Percentiles rank a stretch among this genome's conserved stretches.
Evolutionary conservation across 2,797 vertebrate genomes (phyloP).

Genomic region (Macrochelys suwanniensis): DNA sequence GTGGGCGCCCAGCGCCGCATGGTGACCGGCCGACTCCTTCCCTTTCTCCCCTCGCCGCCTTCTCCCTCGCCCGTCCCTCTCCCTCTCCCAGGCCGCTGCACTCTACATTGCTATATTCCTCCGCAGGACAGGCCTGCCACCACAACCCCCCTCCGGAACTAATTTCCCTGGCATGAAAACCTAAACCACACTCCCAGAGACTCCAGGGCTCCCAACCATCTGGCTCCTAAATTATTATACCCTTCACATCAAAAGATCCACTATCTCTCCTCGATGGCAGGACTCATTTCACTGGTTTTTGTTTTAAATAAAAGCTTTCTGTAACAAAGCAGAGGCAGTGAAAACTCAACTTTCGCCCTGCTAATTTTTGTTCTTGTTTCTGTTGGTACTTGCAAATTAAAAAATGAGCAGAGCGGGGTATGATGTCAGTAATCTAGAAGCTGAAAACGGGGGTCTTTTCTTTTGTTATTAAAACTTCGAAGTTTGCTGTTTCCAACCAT

Average conservation of each 20-base stretch:
- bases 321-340: not conserved
- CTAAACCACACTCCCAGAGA: not conserved
- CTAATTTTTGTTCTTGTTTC: not conserved
- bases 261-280: not conserved
- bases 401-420: not conserved
- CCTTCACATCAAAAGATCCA: not conserved
- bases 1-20: not conserved
- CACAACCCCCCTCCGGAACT: slow-evolving; percentile 79
- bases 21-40: not conserved
- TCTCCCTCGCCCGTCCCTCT: not conserved
- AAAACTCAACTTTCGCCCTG: not conserved
- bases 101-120: slow-evolving; percentile 74
- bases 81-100: not conserved
- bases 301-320: too few species aligned
- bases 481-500: not conserved
- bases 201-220: not conserved
- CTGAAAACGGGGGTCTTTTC: not conserved
- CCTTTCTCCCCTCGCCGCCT: not conserved
- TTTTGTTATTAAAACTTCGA: not conserved
- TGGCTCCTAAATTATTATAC: not conserved
- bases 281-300: rapidly evolving
- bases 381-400: too few species aligned
- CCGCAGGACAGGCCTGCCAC: slow-evolving; percentile 74
- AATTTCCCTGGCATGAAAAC: slow-evolving; percentile 72
- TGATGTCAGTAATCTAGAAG: not conserved